phyloP scores from a whole-genome alignment of 2,113 vertebrate species.

The Neolamprologus variostigma region DNA sequence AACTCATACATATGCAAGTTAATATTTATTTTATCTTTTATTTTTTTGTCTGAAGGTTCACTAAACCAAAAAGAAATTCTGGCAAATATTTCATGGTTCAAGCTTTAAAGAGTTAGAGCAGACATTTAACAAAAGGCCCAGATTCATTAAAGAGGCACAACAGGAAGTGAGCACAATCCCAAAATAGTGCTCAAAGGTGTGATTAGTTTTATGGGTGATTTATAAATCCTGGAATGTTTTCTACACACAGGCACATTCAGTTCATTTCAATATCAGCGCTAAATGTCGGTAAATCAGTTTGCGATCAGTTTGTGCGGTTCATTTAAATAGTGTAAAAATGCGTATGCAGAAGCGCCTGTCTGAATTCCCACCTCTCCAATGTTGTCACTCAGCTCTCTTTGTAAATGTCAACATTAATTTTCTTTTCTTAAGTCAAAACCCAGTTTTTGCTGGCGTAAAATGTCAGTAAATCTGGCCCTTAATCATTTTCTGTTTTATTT shows the following conservation, averaged over 20 bases:
- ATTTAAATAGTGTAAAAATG: not conserved
- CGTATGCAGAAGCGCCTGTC: accelerated
- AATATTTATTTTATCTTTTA: not conserved
- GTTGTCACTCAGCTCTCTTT: not conserved
- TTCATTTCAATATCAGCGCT: not conserved
- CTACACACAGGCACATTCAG: not conserved
- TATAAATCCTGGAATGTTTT: not conserved
- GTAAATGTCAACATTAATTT: not conserved
- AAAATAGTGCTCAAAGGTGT: not conserved
- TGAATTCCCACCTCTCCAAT: not conserved
- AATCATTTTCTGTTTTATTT: not conserved
- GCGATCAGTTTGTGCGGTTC: not conserved
- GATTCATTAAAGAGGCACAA: not conserved
- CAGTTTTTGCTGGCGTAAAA: not conserved
- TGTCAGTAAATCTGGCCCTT: not conserved
- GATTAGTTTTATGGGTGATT: not conserved
- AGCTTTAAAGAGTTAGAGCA: not conserved
- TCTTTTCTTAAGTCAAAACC: not conserved
- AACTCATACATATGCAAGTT: not conserved
- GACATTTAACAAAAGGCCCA: not conserved
- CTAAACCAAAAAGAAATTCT: not conserved
- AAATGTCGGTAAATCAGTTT: not conserved
- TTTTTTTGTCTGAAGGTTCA: not conserved
- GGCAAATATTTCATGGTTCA: not conserved
- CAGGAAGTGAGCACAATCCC: not conserved